These are phyloP conservation scores for Vireo altiloquus DNA, from an alignment of 2,113 vertebrate genomes.

Conservation along the genomic window DNA sequence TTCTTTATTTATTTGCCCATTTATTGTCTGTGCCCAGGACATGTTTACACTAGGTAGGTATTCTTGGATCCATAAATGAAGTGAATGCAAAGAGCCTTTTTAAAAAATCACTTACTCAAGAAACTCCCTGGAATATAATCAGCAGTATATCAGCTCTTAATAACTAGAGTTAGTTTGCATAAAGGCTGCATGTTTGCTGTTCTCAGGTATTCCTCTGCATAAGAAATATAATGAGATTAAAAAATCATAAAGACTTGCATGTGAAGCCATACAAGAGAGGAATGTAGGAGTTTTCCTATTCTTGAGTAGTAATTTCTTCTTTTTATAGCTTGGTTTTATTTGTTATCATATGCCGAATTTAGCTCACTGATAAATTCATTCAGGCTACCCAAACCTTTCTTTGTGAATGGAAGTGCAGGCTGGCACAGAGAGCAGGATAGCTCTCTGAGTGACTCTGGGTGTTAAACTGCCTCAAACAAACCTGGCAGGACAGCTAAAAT, in stretches of 20 bases:
- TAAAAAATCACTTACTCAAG: background rate
- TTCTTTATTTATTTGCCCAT: background rate
- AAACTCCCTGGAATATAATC: background rate
- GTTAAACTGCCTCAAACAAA: background rate
- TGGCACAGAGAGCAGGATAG: background rate
- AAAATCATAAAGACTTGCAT: background rate
- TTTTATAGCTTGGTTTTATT: background rate
- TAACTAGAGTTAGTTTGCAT: background rate
- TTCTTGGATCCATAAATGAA: background rate
- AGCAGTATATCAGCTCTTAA: background rate
- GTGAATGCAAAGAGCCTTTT: background rate
- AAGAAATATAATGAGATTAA: background rate
- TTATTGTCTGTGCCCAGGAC: background rate
- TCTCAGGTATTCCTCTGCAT: background rate
- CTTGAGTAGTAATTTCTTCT: background rate
- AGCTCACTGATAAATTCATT: background rate
- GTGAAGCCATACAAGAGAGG: background rate
- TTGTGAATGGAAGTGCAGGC: background rate
- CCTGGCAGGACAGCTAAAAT: background rate
- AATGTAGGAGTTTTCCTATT: background rate
- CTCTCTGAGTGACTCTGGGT: background rate
- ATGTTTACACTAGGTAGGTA: background rate
- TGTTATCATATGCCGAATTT: background rate
- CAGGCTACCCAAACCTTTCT: background rate
- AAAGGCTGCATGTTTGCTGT: background rate